Evolutionary conservation across 92 coral and sea anemone species (phyloP).

Genomic region (Pocillopora meandrina): DNA sequence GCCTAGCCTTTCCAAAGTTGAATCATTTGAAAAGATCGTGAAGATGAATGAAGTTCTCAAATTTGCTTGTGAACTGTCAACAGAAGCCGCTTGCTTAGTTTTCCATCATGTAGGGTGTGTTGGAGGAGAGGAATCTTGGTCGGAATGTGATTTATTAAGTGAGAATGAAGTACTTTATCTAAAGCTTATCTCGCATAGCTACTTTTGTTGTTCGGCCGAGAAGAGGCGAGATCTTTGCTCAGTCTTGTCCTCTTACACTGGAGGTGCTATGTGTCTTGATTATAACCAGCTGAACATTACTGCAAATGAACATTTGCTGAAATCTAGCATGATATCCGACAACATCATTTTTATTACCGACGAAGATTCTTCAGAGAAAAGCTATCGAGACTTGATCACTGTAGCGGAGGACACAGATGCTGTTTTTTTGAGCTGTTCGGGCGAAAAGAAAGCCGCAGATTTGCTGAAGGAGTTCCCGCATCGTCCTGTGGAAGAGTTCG

Average conservation of each 20-base stretch:
- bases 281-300: background rate
- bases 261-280: background rate
- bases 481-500: too few species aligned
- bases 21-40: background rate
- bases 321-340: background rate
- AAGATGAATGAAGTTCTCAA: background rate
- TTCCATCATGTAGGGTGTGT: background rate
- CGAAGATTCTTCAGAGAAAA: background rate
- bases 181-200: background rate
- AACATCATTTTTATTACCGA: background rate
- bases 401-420: too few species aligned
- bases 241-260: background rate
- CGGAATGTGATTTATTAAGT: background rate
- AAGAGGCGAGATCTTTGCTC: slow-evolving; percentile 2
- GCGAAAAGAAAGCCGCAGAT: too few species aligned
- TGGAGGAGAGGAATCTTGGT: background rate
- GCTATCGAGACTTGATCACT: background rate
- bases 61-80: background rate
- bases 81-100: background rate
- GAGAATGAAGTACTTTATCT: background rate
- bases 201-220: background rate
- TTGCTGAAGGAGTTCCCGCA: too few species aligned
- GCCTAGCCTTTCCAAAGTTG: background rate
- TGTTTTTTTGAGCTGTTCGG: too few species aligned
- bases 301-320: background rate